Conservation (phyloP, 64 coral and sea anemone species). For the Exaiptasia diaphana region DNA sequence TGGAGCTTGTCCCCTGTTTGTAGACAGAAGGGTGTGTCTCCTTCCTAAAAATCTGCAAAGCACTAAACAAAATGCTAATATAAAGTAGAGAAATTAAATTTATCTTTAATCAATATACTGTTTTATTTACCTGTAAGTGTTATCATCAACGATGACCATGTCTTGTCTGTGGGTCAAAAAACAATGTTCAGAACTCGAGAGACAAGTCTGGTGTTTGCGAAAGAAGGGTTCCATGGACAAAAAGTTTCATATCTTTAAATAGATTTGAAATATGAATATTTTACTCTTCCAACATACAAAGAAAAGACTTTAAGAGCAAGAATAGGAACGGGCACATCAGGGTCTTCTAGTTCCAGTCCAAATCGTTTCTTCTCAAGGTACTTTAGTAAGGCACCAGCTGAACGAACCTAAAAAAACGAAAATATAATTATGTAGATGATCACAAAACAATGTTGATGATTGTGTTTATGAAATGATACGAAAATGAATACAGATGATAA, state of each 20-base stretch:
- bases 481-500: too few relatives aligned
- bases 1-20: conserved; percentile 76
- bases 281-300: conserved; percentile 46
- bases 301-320: conserved; percentile 81
- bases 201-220: too few relatives aligned
- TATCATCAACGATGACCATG: conserved; percentile 87
- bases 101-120: not conserved
- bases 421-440: not conserved
- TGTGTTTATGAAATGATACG: too few relatives aligned
- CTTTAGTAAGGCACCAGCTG: conserved; percentile 88
- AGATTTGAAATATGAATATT: too few relatives aligned
- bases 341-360: conserved; percentile 90
- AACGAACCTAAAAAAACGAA: conserved; percentile 69
- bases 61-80: conserved; percentile 36
- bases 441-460: too few relatives aligned
- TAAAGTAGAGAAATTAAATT: not conserved
- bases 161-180: conserved; percentile 49
- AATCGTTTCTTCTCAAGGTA: conserved; percentile 91
- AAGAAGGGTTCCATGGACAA: too few relatives aligned
- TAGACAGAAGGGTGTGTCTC: conserved; percentile 93
- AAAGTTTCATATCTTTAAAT: too few relatives aligned
- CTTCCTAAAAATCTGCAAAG: conserved; percentile 95
- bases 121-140: conserved; percentile 80
- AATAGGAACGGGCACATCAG: conserved; percentile 82
- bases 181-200: too few relatives aligned